Evolutionary conservation across 2,113 vertebrate genomes (phyloP).

Genomic region (Ornithorhynchus anatinus): DNA sequence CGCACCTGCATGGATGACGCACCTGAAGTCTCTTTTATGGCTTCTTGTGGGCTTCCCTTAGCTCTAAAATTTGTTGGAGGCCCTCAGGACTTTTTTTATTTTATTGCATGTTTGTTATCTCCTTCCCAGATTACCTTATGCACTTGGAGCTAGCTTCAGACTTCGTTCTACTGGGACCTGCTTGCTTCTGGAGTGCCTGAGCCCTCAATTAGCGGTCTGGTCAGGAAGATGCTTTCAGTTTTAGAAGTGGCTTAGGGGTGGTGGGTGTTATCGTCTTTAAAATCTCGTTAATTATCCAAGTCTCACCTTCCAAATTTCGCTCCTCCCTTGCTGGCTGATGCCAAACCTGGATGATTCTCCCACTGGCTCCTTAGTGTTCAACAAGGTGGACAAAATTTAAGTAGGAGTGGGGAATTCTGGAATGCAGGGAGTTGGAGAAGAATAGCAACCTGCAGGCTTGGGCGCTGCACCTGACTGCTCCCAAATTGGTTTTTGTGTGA

Average conservation of each 20-base stretch:
- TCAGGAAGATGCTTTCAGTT: slow-evolving; percentile 1
- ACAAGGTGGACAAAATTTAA: no score
- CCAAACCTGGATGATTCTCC: not conserved
- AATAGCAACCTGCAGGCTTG: no score
- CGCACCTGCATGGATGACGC: slow-evolving; percentile 5
- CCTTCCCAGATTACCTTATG: slow-evolving; percentile 36
- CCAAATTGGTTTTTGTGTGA: no score
- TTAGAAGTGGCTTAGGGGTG: not conserved
- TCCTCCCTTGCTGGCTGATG: not conserved
- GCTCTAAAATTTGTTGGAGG: slow-evolving; percentile 28
- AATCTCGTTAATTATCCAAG: not conserved
- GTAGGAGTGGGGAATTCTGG: no score
- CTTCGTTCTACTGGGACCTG: slow-evolving; percentile 9
- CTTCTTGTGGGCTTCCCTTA: slow-evolving; percentile 33
- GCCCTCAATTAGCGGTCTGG: slow-evolving; percentile 19
- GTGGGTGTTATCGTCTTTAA: not conserved
- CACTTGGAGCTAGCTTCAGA: not conserved
- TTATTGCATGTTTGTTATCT: slow-evolving; percentile 21
- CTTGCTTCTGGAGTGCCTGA: slow-evolving; percentile 12
- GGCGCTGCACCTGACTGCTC: no score
- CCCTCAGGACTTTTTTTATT: not conserved
- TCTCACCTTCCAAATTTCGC: not conserved
- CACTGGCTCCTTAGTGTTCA: no score
- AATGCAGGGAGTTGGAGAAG: no score
- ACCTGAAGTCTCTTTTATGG: slow-evolving; percentile 20